phyloP scores from a whole-genome alignment of 2,888 invertebrate species.

The Ethmia dodecea region DNA sequence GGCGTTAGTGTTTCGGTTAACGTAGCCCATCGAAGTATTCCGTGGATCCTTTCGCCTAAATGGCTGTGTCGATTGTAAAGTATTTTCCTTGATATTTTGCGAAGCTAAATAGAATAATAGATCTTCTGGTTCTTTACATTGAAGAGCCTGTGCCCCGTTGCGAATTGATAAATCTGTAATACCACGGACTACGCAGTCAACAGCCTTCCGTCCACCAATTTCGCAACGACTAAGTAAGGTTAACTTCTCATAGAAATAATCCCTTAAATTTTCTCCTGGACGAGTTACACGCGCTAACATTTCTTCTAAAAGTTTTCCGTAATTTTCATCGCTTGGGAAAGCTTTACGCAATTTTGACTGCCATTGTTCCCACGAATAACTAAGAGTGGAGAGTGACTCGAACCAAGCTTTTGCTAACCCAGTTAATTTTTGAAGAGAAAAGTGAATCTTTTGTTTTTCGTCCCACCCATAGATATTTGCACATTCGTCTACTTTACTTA shows the following conservation, averaged over 20 bases:
- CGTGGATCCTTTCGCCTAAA: background rate
- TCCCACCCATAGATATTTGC: constrained; percentile 14
- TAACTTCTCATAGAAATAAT: constrained; percentile 18
- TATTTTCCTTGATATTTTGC: too few relatives aligned
- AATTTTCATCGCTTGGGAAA: constrained; percentile 19
- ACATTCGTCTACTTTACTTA: constrained; percentile 11
- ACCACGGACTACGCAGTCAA: constrained; percentile 22
- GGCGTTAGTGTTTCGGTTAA: background rate
- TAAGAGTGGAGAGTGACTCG: constrained; percentile 10
- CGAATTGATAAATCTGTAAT: constrained; percentile 14
- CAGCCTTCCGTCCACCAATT: constrained; percentile 17
- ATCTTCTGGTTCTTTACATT: constrained; percentile 17
- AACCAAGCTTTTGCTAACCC: constrained; percentile 19
- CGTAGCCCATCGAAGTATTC: background rate
- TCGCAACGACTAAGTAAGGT: constrained; percentile 15
- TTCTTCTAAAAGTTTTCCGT: constrained; percentile 15
- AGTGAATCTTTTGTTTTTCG: constrained; percentile 16
- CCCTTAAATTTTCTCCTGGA: constrained; percentile 7
- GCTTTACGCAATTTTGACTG: constrained; percentile 16
- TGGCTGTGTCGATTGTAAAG: background rate
- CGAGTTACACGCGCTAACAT: constrained; percentile 10
- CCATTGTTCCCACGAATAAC: constrained; percentile 18
- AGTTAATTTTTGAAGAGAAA: constrained; percentile 13
- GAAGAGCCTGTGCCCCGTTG: constrained; percentile 14
- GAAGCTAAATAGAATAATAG: constrained; percentile 11